phyloP scores from a whole-genome alignment of 2,888 invertebrate species.

The Sympetrum striolatum region DNA sequence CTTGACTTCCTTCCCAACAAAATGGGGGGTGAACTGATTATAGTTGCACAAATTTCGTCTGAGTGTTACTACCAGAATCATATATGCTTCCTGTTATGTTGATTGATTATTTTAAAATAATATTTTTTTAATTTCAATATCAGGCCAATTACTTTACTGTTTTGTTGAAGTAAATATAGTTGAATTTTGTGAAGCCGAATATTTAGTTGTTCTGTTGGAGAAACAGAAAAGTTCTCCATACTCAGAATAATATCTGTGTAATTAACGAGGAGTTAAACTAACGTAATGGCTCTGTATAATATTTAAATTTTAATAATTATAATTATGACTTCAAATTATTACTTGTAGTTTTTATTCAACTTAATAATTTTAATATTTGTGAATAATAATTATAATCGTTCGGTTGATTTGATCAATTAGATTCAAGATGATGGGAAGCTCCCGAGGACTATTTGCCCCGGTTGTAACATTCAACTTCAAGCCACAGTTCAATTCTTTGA shows the following conservation, averaged over 20 bases:
- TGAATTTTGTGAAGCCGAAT: not conserved
- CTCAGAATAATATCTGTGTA: not conserved
- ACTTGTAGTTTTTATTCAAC: not conserved
- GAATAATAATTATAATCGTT: constrained; percentile 13
- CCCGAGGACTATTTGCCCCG: constrained; percentile 77
- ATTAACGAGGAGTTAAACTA: not conserved
- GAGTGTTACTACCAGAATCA: constrained; percentile 56
- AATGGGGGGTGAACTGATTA: constrained; percentile 56
- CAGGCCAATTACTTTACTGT: not conserved
- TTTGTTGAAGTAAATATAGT: not conserved
- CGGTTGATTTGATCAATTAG: constrained; percentile 59
- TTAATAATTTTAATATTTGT: not conserved
- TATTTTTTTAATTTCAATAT: not conserved
- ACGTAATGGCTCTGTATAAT: not conserved
- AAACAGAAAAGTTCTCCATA: not conserved
- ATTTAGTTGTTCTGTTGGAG: constrained; percentile 29
- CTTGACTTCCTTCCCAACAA: constrained; percentile 52
- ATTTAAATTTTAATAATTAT: not conserved
- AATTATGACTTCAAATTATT: not conserved
- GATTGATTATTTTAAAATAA: not conserved
- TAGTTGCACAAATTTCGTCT: constrained; percentile 52
- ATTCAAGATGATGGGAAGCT: constrained; percentile 72
- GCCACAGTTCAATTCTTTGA: constrained; percentile 77
- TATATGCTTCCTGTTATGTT: constrained; percentile 50
- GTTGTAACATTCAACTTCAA: constrained; percentile 77